A percentile compares a stretch with the other conserved stretches of the same genome.
Evolutionary conservation across 2,888 invertebrate species (phyloP).

Genomic region (Branchipolynoe longqiensis): DNA sequence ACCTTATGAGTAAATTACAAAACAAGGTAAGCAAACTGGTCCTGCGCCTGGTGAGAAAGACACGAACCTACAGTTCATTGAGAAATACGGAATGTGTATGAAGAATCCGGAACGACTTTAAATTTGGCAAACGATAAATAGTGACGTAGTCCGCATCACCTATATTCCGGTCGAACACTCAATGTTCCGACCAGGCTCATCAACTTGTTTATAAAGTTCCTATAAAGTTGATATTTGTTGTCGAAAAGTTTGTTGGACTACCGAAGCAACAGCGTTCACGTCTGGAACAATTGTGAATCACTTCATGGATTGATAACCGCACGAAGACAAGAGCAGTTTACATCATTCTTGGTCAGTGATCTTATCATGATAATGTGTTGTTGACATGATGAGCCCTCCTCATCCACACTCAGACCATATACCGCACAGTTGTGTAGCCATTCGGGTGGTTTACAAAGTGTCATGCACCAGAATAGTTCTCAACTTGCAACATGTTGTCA

Average conservation of each 20-base stretch:
- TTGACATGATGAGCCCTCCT: no score
- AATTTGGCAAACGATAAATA: not conserved
- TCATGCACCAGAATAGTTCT: no score
- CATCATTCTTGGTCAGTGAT: conserved; percentile 13
- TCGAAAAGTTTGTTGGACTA: not conserved
- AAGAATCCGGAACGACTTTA: not conserved
- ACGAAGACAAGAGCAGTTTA: not conserved
- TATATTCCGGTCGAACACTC: not conserved
- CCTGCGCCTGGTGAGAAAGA: no score
- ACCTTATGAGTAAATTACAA: no score
- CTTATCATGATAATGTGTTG: no score
- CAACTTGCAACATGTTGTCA: no score
- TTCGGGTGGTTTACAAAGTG: no score
- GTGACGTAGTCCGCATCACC: conserved; percentile 15
- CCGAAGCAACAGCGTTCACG: not conserved
- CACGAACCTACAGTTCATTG: no score
- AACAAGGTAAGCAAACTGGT: no score
- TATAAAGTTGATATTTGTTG: not conserved
- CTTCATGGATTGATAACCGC: not conserved
- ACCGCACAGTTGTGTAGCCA: no score
- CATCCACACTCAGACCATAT: no score
- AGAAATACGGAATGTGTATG: no score
- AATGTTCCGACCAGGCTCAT: not conserved
- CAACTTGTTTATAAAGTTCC: not conserved
- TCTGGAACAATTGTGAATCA: not conserved